Evolutionary conservation across 2,888 invertebrate genomes (phyloP), one percentile per base, ranked within the genome.

Genomic region (Hyposoter dolosus): DNA sequence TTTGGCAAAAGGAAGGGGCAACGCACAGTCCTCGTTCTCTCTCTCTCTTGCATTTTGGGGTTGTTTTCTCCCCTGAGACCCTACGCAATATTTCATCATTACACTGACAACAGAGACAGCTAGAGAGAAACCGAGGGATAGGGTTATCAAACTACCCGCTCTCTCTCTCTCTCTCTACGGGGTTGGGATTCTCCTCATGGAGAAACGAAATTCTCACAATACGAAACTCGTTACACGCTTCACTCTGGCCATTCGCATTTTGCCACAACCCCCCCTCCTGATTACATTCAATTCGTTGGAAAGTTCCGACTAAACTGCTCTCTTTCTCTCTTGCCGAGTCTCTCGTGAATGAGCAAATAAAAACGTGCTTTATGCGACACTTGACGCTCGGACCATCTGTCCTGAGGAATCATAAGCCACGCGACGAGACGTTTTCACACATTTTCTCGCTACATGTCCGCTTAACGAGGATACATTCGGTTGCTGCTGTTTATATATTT

Each of bases 51-150:
- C 53, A 66, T 56, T 43, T 0, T 66, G 23, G 78, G 60, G 83
- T 74, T 75, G 80, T 85, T 82, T 76, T 83, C 87, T 83, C 88
- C 82, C 87, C 63, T 47, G 88, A 88, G 86, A 90, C 88, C 88
- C 88, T 87, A 87, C 82, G 91, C 92, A 91, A 94, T 94, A 94
- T 94, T 94, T 94, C 94, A 94, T 94, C 93, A 93, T 94, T 94
- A 94, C 90, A 84, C 90, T 91, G 93, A 93, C 93, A 92, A 88
- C 90, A 82, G 78, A 75, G 76, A 75, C 75, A 40, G 40, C n/a
- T n/a, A 40, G 40, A 3, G 74, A 43, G 74, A 19, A 43, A 56
- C 10, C n/a, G 35, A 63, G 90, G 85, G 92, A 90, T 92, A 93
- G 93, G 93, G 93, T 93, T 93, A 91, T 90, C 89, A 72, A 89